These are phyloP conservation scores for Zaprionus ghesquierei DNA, from an alignment of 1,140 invertebrate genomes.

Conservation along the genomic window DNA sequence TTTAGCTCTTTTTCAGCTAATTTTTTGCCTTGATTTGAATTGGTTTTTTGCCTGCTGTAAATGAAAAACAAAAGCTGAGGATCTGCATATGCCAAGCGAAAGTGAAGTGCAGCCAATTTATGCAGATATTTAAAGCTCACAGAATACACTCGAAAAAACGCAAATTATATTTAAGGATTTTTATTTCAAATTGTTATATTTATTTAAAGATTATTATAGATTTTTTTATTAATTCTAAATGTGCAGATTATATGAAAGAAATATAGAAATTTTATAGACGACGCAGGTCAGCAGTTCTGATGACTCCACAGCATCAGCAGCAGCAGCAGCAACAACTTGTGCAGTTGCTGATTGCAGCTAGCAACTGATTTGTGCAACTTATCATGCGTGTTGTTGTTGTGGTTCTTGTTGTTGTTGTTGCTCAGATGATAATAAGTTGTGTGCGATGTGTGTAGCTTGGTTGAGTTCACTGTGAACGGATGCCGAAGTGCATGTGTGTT, in stretches of 20 bases:
- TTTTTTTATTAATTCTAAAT: too few species aligned
- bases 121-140: not conserved
- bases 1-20: slow-evolving; percentile 32
- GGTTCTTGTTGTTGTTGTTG: too few species aligned
- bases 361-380: not conserved
- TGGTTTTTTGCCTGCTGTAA: slow-evolving; percentile 22
- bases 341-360: too few species aligned
- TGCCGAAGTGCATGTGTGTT: not conserved
- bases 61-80: not conserved
- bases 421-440: not conserved
- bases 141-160: too few species aligned
- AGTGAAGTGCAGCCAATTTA: slow-evolving; percentile 21
- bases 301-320: too few species aligned
- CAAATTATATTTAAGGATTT: too few species aligned
- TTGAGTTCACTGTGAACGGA: not conserved
- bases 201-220: too few species aligned
- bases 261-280: too few species aligned
- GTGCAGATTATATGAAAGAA: too few species aligned
- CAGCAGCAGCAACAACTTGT: too few species aligned
- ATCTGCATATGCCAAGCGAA: slow-evolving; percentile 27
- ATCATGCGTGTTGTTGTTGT: not conserved
- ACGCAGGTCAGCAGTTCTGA: too few species aligned
- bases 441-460: not conserved
- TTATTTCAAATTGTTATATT: too few species aligned
- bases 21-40: slow-evolving; percentile 26